Evolutionary conservation across 2,888 invertebrate genomes (phyloP), one percentile per base, ranked within the genome.

Genomic region (Nowickia ferox): DNA sequence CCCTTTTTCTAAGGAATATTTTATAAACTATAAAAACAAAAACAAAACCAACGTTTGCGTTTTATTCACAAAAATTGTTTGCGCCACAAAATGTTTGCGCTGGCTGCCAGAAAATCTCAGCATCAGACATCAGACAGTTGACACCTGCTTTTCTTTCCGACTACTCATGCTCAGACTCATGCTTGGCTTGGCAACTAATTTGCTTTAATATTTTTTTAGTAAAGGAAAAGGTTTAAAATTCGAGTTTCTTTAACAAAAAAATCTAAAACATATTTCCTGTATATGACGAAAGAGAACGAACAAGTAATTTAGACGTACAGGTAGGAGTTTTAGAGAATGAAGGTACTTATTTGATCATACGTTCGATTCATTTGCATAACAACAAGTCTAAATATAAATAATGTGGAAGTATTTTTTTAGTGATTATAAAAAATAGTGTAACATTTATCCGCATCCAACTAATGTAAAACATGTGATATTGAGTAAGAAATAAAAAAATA

Each of bases 111-210:
- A 44, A 61, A 78, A 79, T 84, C 84, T 55, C 78, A 63, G 74
- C 84, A 79, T 61, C 59, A 59, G 59, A 19, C 61, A 59, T 61
- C 68, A 79, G 19, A 71, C 65, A 87, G 88, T 87, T 88, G 89
- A 89, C 90, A 90, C 90, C 90, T 90, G 90, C 90, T 78, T 80
- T 65, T 17, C 13, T n/a, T 53, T 9, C 42, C 72, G 55, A 44
- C 74, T 74, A 38, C 71, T 74, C 40, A n/a, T 51, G 9, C 22
- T 57, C 17, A 19, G 30, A 30, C 30, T 30, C 48, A 17, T 48
- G 11, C 44, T 66, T 51, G 44, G 53, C 19, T 66, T 61, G 53
- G 15, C 30, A 79, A 63, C 19, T n/a, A 38, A 63, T 81, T 79
- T 74, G 44, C 75, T 79, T 76, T 57, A 61, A 46, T 75, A n/a